Base-by-base conservation (phyloP, 2,888 invertebrate species). In the Endomychus coccineus region DNA sequence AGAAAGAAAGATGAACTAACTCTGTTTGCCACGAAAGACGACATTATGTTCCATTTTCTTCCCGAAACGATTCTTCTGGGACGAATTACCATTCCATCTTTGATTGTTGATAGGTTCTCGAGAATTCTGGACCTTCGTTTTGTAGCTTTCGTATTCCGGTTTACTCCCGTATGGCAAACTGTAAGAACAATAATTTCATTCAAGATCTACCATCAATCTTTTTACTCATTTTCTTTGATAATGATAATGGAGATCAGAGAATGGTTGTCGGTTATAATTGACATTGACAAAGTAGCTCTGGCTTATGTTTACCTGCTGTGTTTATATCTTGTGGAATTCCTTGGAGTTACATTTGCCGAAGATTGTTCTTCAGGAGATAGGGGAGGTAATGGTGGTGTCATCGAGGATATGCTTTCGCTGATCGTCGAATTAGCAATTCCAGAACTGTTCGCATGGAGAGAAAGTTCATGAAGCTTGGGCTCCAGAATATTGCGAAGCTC, bases 361-460 rank as follows among this genome's bases (percentile, higher is more conserved):
- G 68, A 69, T 27, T 67, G 79, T 51, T 71, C 66, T 3, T 64
- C 80, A 0, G 84, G 84, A 0, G 84, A 83, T 6, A 84, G 64
- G 0, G 85, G 84, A 1, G 84, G 85, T 38, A 86, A 65, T 0
- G 85, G 85, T 0, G 85, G 85, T 0, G 85, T 83, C 53, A 84
- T 80, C 0, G 83, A 83, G 1, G 77, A 77, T 30, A 69, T 79
- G 52, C 77, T 78, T 51, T 77, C 78, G 48, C 77, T 78, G 7
- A 77, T 61, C 1, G 75, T 76, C 0, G 82, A 82, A 52, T 77
- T 77, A 15, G 72, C 76, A n/a, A 78, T 77, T 5, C 74, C 75
- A 3, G 61, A 60, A 50, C 55, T 56, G 49, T 58, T 56, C 47
- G 75, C 62, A 34, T 69, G 72, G 35, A 78, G 63, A 21, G 76